These are phyloP conservation scores for Hyla sarda DNA, from an alignment of 2,113 vertebrate genomes.

Conservation along the genomic window DNA sequence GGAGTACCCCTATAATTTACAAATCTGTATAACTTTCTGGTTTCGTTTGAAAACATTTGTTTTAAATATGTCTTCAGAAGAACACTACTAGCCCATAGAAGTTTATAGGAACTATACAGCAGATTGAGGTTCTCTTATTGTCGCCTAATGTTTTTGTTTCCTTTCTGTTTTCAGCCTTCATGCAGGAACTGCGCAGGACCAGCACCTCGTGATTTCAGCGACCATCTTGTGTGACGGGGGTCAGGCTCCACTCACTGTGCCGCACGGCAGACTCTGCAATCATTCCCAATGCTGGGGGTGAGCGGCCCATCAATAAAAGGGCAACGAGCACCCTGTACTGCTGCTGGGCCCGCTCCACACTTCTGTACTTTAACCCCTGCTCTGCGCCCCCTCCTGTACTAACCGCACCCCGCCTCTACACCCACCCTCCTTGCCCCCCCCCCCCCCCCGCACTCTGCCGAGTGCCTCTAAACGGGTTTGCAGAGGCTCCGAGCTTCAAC, in stretches of 20 bases:
- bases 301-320: not conserved
- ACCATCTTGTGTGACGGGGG: not conserved
- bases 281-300: not conserved
- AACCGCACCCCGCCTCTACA: not conserved
- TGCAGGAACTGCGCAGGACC: conserved; percentile 87
- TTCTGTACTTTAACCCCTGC: conserved; percentile 12
- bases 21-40: too few species aligned
- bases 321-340: conserved; percentile 14
- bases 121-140: too few species aligned
- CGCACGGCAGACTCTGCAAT: conserved; percentile 23
- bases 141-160: not conserved
- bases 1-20: too few species aligned
- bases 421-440: not conserved
- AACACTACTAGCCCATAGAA: too few species aligned
- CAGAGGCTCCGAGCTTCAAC: conserved; percentile 48
- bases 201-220: conserved; percentile 69
- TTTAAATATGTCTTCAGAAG: too few species aligned
- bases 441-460: not conserved
- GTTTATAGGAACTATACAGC: too few species aligned
- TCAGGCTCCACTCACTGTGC: conserved; percentile 51
- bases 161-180: conserved; percentile 75
- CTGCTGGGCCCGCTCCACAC: not conserved
- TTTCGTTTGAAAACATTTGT: too few species aligned
- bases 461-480: conserved; percentile 28
- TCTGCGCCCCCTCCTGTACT: not conserved